phyloP scores from a whole-genome alignment of 2,113 vertebrate genomes.

The Neotragus pygmaeus region DNA sequence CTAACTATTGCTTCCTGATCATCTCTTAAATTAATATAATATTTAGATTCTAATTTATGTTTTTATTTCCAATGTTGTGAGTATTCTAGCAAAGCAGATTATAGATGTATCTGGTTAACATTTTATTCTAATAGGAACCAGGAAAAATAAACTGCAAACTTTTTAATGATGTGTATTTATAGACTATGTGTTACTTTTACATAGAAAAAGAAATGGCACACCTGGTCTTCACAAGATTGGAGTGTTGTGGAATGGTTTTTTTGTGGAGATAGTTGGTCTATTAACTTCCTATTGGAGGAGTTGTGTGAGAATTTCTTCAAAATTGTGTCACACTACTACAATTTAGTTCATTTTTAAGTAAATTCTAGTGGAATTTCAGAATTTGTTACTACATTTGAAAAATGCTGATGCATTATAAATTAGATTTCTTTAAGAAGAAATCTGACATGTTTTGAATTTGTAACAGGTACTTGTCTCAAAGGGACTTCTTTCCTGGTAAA shows the following conservation, averaged over 20 bases:
- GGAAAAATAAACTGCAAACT: not conserved
- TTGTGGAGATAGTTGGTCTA: not conserved
- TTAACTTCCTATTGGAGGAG: not conserved
- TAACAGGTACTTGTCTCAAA: not conserved
- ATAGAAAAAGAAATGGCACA: not conserved
- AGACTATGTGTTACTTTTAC: not conserved
- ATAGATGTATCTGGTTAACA: not conserved
- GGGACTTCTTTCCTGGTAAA: not conserved
- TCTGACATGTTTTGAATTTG: not conserved
- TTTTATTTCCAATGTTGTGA: not conserved
- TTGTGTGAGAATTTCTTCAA: not conserved
- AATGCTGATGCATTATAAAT: not conserved
- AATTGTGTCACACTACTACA: not conserved
- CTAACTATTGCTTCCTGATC: not conserved
- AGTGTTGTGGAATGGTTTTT: not conserved
- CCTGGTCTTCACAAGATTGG: not conserved
- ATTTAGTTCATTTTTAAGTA: not conserved
- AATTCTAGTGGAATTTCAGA: not conserved
- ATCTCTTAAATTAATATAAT: not conserved
- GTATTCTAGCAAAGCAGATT: not conserved
- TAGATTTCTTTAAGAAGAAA: not conserved
- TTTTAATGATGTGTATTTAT: not conserved
- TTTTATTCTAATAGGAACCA: not conserved
- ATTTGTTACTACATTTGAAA: not conserved
- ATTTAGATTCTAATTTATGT: not conserved